phyloP scores from a whole-genome alignment of 2,113 vertebrate genomes.

The Choloepus hoffmanni region DNA sequence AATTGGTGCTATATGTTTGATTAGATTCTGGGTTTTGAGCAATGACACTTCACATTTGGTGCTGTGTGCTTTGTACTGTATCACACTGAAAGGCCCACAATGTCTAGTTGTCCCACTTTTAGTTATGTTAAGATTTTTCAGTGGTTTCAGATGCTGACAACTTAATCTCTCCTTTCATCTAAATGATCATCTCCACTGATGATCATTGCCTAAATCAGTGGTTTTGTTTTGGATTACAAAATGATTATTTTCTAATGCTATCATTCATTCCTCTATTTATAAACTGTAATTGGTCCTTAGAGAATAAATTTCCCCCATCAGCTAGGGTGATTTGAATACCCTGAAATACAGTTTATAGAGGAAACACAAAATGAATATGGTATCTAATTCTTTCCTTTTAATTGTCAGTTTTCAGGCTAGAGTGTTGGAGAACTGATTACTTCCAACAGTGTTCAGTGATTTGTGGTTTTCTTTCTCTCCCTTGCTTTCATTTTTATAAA shows the following conservation, averaged over 20 bases:
- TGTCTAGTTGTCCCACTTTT: neutral
- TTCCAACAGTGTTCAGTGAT: neutral
- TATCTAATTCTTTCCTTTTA: neutral
- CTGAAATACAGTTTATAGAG: too few species aligned
- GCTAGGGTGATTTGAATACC: too few species aligned
- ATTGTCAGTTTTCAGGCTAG: neutral
- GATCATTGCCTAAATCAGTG: neutral
- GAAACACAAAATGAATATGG: neutral
- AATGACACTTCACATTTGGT: neutral
- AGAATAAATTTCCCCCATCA: too few species aligned
- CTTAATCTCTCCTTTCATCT: neutral
- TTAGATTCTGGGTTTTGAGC: neutral
- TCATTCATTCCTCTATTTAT: neutral
- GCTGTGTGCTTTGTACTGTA: neutral
- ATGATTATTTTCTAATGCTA: constrained; percentile 13
- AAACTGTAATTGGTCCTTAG: too few species aligned
- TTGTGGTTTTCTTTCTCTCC: neutral
- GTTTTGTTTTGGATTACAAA: neutral
- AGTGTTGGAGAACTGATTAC: neutral
- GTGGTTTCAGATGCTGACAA: neutral
- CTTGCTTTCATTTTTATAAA: neutral
- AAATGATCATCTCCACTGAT: neutral
- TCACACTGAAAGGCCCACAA: neutral
- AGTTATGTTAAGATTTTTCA: neutral
- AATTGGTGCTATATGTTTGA: neutral